Conservation (phyloP, 1,140 invertebrate species). For the Megalonaias nervosa region DNA sequence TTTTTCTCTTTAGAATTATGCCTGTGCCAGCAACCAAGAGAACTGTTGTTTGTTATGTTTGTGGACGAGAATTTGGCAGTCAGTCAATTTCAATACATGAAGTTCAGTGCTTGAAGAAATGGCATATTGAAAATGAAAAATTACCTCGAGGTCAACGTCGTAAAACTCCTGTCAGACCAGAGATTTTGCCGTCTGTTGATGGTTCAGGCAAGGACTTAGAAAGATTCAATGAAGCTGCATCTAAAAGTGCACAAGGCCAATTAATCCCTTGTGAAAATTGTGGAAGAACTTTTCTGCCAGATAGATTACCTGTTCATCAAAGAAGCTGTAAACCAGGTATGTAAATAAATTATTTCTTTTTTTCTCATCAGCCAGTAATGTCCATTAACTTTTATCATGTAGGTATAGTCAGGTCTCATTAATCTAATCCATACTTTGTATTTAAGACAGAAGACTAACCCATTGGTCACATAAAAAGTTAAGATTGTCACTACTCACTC, state of each 20-base stretch:
- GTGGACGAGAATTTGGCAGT: constrained; percentile 69
- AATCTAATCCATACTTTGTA: too few species aligned
- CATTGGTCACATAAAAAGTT: too few species aligned
- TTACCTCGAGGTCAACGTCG: constrained; percentile 76
- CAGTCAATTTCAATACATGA: constrained; percentile 82
- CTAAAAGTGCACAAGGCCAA: constrained; percentile 72
- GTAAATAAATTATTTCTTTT: too few species aligned
- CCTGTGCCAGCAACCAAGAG: constrained; percentile 8
- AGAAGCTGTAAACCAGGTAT: constrained; percentile 75
- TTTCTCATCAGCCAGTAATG: too few species aligned
- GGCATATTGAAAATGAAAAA: constrained; percentile 80
- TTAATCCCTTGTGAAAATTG: constrained; percentile 79
- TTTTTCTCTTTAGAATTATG: background rate
- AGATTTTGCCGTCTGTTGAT: constrained; percentile 56
- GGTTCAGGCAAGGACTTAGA: constrained; percentile 41
- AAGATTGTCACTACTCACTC: too few species aligned
- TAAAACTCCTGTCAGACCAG: constrained; percentile 77
- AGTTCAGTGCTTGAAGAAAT: constrained; percentile 84
- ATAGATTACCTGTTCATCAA: constrained; percentile 79
- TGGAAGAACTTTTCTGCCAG: constrained; percentile 80
- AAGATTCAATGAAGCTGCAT: constrained; percentile 67
- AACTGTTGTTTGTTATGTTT: constrained; percentile 70
- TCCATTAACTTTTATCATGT: too few species aligned
- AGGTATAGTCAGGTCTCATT: too few species aligned
- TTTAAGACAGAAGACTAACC: too few species aligned